Conservation (phyloP, 1,140 invertebrate genomes). For the Drosophila neocordata region DNA sequence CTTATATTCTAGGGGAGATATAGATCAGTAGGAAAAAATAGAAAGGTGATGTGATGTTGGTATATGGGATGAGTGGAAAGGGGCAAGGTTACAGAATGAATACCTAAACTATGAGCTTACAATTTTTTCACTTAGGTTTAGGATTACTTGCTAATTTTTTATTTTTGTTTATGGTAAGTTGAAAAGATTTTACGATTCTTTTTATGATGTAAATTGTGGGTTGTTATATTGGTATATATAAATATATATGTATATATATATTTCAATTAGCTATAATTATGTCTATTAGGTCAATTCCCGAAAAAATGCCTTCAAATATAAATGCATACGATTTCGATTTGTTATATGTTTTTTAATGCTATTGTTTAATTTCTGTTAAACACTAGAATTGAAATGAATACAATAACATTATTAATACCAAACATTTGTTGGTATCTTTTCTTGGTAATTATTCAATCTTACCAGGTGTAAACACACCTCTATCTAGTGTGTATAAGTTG, state of each 20-base stretch:
- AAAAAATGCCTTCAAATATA: conserved; percentile 76
- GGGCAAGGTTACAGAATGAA: conserved; percentile 1
- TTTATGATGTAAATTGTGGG: conserved; percentile 47
- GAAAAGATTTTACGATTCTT: neutral
- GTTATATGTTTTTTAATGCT: conserved; percentile 38
- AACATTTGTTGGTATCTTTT: neutral
- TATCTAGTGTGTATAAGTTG: neutral
- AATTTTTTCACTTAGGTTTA: conserved; percentile 56
- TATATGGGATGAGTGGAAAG: neutral
- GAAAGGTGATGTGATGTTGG: neutral
- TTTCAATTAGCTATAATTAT: conserved; percentile 42
- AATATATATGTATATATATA: conserved; percentile 64
- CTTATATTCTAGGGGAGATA: conserved; percentile 49
- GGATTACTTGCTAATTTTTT: conserved; percentile 44
- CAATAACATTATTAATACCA: neutral
- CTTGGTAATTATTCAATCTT: neutral
- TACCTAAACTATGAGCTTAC: conserved; percentile 43
- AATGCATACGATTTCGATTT: conserved; percentile 72
- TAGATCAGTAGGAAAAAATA: conserved; percentile 4
- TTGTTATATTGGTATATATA: conserved; percentile 20
- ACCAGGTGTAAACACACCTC: neutral
- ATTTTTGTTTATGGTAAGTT: conserved; percentile 12
- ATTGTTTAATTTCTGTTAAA: neutral
- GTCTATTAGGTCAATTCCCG: conserved; percentile 73
- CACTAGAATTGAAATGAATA: neutral